Percentiles rank a stretch among this genome's conserved stretches.
Evolutionary conservation across 2,113 vertebrate genomes (phyloP).

Genomic region (Spea bombifrons): DNA sequence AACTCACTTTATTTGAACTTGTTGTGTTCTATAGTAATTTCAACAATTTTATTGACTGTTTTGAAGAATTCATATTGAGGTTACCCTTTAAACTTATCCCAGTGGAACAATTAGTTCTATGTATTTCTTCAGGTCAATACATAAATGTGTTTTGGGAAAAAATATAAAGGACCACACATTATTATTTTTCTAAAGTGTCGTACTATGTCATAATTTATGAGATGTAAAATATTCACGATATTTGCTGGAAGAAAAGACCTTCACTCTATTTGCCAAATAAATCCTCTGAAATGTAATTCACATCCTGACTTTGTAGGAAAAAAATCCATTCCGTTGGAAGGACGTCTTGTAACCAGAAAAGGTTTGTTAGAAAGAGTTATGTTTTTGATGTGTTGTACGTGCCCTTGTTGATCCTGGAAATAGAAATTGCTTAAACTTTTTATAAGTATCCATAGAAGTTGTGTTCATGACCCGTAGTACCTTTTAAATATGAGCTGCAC

Average conservation of each 20-base stretch:
- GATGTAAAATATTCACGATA: slow-evolving; percentile 3
- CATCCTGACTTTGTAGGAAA: slow-evolving; percentile 6
- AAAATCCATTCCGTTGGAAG: neutral
- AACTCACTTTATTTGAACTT: slow-evolving; percentile 33
- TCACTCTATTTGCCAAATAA: slow-evolving; percentile 15
- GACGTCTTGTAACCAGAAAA: slow-evolving; percentile 5
- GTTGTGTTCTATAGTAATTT: neutral
- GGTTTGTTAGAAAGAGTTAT: neutral
- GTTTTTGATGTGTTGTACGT: neutral
- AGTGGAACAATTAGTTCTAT: slow-evolving; percentile 27
- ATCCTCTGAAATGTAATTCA: neutral
- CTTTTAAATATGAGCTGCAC: neutral
- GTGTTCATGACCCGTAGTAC: neutral
- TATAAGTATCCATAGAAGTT: neutral
- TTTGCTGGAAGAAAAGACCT: neutral
- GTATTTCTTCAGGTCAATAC: slow-evolving; percentile 11
- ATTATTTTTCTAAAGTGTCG: slow-evolving; percentile 1
- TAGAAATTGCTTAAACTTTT: neutral
- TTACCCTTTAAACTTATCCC: slow-evolving; percentile 21
- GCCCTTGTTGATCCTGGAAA: slow-evolving; percentile 7
- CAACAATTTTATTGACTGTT: slow-evolving; percentile 17
- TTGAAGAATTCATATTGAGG: slow-evolving; percentile 1
- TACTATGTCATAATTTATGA: slow-evolving; percentile 17
- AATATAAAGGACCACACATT: slow-evolving; percentile 30
- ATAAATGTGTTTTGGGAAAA: slow-evolving; percentile 22